phyloP scores from a whole-genome alignment of 2,113 vertebrate genomes.

The Cranoglanis bouderius region DNA sequence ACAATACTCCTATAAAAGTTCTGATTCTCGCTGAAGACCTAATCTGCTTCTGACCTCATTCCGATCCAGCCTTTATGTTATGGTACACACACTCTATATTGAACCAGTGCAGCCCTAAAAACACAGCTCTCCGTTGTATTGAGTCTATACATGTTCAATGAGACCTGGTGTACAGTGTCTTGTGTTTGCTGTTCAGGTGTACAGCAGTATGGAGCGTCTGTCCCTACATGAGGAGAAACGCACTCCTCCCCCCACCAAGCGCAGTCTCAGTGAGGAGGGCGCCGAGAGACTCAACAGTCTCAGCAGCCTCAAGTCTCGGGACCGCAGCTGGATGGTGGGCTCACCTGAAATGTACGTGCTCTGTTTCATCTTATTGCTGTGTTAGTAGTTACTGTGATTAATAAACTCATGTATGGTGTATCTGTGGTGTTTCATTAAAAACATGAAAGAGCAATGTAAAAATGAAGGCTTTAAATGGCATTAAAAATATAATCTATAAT shows the following conservation, averaged over 20 bases:
- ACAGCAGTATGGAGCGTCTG: constrained; percentile 96
- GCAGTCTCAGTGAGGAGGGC: constrained; percentile 94
- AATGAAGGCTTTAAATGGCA: background rate
- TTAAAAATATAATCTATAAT: background rate
- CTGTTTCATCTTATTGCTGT: background rate
- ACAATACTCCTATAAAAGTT: no score
- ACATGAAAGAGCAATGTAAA: background rate
- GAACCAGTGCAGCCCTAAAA: background rate
- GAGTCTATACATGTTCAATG: background rate
- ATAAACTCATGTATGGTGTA: background rate
- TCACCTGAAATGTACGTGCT: constrained; percentile 91
- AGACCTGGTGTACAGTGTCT: background rate
- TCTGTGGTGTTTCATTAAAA: background rate
- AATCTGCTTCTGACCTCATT: background rate
- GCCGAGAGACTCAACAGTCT: constrained; percentile 84
- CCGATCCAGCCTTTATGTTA: background rate
- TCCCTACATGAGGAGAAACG: constrained; percentile 89
- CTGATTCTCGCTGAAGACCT: background rate
- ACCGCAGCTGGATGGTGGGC: constrained; percentile 90
- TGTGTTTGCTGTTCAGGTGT: constrained; percentile 77
- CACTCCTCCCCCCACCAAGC: constrained; percentile 87
- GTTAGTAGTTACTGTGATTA: background rate
- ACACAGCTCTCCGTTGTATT: background rate
- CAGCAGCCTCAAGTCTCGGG: constrained; percentile 81
- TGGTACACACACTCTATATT: background rate